Evolutionary conservation across 2,888 invertebrate species (phyloP).

Genomic region (Tupiocoris notatus): DNA sequence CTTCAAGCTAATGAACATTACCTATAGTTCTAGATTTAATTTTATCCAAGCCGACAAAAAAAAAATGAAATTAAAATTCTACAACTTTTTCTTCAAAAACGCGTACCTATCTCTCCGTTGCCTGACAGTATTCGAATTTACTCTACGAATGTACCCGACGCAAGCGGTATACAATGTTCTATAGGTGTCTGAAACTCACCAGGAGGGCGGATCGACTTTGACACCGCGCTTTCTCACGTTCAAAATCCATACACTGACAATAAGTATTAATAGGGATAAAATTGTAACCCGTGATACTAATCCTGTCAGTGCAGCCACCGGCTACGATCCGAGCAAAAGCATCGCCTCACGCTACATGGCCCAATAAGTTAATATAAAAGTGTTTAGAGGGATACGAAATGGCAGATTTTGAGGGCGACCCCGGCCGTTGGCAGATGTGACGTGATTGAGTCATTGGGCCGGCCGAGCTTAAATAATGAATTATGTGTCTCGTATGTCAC

Average conservation of each 20-base stretch:
- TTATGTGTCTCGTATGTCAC: slow-evolving; percentile 42
- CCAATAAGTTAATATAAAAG: slow-evolving; percentile 44
- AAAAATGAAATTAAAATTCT: too few relatives aligned
- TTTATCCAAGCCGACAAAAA: too few relatives aligned
- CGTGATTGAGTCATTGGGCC: slow-evolving; percentile 39
- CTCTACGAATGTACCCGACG: too few relatives aligned
- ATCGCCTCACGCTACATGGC: slow-evolving; percentile 16
- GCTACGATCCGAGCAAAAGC: slow-evolving; percentile 34
- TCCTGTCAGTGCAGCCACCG: slow-evolving; percentile 31
- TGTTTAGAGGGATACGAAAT: slow-evolving; percentile 25
- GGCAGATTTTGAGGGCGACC: slow-evolving; percentile 11
- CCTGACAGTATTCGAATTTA: too few relatives aligned
- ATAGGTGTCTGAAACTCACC: not conserved
- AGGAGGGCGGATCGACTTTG: not conserved
- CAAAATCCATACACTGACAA: not conserved
- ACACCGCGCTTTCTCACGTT: not conserved
- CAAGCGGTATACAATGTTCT: too few relatives aligned
- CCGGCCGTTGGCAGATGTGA: slow-evolving; percentile 36
- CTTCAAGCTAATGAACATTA: too few relatives aligned
- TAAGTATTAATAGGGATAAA: not conserved
- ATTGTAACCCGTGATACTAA: slow-evolving; percentile 8
- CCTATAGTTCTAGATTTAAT: too few relatives aligned
- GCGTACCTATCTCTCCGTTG: too few relatives aligned
- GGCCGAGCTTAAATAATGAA: slow-evolving; percentile 40
- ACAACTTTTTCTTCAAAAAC: too few relatives aligned